Percentiles rank a stretch among this genome's conserved stretches.
phyloP scores from a whole-genome alignment of 2,113 vertebrate species.

The Ornithorhynchus anatinus region DNA sequence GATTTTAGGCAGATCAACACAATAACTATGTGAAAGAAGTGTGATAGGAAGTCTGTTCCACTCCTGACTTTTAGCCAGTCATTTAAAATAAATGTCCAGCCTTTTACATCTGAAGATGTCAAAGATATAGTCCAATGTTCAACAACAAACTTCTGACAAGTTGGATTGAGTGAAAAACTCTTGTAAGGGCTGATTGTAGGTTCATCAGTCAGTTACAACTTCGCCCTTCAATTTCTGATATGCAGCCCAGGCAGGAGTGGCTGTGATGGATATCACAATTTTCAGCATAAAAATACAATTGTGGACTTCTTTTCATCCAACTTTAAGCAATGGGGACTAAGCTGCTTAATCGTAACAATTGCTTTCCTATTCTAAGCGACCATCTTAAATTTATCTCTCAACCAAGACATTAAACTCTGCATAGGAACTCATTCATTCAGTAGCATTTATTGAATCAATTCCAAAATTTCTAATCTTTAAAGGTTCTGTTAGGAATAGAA shows the following conservation, averaged over 20 bases:
- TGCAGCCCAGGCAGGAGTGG: neutral
- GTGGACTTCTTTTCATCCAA: conserved; percentile 25
- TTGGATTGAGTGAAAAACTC: neutral
- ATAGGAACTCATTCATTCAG: conserved; percentile 9
- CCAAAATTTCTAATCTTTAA: neutral
- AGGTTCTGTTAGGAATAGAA: conserved; percentile 19
- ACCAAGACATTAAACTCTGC: neutral
- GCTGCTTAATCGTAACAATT: conserved; percentile 5
- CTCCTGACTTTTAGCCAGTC: neutral
- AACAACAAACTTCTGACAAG: neutral
- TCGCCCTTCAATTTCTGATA: neutral
- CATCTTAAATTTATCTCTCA: conserved; percentile 45
- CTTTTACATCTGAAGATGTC: neutral
- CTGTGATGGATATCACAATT: neutral
- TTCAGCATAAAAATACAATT: conserved; percentile 39
- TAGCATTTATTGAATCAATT: neutral
- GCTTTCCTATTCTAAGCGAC: conserved; percentile 13
- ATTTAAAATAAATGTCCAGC: neutral
- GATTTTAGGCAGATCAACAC: neutral
- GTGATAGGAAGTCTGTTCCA: neutral
- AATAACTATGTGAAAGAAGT: neutral
- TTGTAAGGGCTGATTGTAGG: neutral
- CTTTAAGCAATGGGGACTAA: conserved; percentile 16
- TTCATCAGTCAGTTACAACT: neutral
- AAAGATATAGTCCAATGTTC: neutral